Evolutionary conservation across 2,797 vertebrate genomes (phyloP), one percentile per base, ranked within the genome.

Genomic region (Epinephelus malabaricus): DNA sequence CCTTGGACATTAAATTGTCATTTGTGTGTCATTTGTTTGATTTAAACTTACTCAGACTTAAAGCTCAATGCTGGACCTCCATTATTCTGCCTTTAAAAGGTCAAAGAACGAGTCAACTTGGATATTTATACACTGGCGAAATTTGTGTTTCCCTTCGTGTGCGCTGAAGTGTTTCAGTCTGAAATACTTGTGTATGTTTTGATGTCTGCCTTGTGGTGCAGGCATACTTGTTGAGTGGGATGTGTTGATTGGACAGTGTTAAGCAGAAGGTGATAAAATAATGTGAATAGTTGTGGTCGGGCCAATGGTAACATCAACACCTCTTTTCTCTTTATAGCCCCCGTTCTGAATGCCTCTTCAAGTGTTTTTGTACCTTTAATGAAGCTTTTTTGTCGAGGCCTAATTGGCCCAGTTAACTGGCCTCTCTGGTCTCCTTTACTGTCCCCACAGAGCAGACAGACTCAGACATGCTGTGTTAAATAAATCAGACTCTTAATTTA

Each of bases 211-310:
- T 67, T 76, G 56, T 69, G 78, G 59, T 38, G 64, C 43, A 5
- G 53, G 25, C 60, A 60, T 76, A 78, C 43, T 55, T 71, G 85
- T 76, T 62, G 84, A 83, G 90, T 90, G 82, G 91, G 88, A 91
- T 21, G 87, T 88, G 89, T 87, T 87, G 85, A 88, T 83, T 87
- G 78, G 85, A 80, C 38, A 3, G 82, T 87, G 88, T 84, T 75
- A 55, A 74, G 75, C 78, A 84, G 83, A 77, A 82, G 77, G 86
- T 45, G 74, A 61, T 55, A 61, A 83, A 34, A 78, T 73, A 49
- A 66, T 10, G 47, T 77, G 67, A 66, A 63, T 77, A 73, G 15
- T 76, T 72, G 2, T 61, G 43, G 38, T 63, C 14, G 15, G 34
- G 65, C 51, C 68, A 72, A 14, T 62, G 56, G 63, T 81, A 85